Conservation (phyloP, 2,888 invertebrate genomes). For the Cataglyphis cursor region DNA sequence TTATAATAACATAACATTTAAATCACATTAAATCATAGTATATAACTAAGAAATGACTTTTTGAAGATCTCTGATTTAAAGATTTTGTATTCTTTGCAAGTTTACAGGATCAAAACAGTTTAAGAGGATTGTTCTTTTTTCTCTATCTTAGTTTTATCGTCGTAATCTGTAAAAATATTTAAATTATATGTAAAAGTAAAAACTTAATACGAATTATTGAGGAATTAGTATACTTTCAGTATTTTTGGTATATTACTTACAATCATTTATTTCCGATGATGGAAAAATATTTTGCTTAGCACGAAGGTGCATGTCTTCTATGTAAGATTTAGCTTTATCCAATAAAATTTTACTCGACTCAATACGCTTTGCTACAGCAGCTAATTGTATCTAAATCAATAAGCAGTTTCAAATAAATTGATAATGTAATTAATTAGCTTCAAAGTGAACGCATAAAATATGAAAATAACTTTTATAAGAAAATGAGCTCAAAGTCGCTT, state of each 20-base stretch:
- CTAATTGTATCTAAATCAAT: constrained; percentile 83
- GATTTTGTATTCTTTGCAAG: background rate
- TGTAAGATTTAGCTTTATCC: constrained; percentile 87
- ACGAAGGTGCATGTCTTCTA: constrained; percentile 87
- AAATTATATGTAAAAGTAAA: background rate
- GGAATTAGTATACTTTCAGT: background rate
- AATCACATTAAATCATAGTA: background rate
- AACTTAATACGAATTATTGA: background rate
- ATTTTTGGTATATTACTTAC: background rate
- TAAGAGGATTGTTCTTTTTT: background rate
- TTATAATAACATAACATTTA: background rate
- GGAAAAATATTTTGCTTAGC: constrained; percentile 84
- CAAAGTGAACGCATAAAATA: background rate
- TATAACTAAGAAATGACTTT: background rate
- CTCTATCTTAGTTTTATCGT: background rate
- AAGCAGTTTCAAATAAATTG: background rate
- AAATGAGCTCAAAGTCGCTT: constrained; percentile 36
- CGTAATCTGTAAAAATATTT: background rate
- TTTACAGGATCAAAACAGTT: background rate
- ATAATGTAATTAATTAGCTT: background rate
- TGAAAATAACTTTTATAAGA: background rate
- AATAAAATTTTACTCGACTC: constrained; percentile 87
- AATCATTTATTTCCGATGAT: background rate
- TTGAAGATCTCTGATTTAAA: background rate
- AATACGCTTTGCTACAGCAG: constrained; percentile 87